These are phyloP conservation scores for Calonectris borealis DNA, from an alignment of 2,113 vertebrate species.

Conservation along the genomic window DNA sequence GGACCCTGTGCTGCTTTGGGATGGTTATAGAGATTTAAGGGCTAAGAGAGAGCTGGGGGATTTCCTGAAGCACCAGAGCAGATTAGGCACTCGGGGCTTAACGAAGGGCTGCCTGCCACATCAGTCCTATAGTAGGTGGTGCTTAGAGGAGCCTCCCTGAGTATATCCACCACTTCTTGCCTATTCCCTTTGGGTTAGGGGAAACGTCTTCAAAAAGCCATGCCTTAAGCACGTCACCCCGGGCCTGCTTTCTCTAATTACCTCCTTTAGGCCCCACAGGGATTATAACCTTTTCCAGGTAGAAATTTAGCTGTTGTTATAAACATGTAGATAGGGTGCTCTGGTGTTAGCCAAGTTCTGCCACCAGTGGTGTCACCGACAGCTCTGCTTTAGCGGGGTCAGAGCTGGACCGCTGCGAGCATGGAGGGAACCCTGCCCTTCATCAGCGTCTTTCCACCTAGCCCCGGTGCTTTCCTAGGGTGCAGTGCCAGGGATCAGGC, in stretches of 20 bases:
- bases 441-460: neutral
- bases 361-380: neutral
- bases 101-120: neutral
- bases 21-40: neutral
- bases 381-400: rapidly evolving
- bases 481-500: neutral
- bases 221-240: neutral
- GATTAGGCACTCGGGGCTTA: neutral
- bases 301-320: neutral
- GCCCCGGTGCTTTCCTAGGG: neutral
- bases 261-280: neutral
- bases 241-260: neutral
- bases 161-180: neutral
- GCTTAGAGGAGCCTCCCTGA: neutral
- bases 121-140: neutral
- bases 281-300: neutral
- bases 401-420: neutral
- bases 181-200: neutral
- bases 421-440: neutral
- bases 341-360: neutral
- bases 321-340: neutral
- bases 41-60: neutral
- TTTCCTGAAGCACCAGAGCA: neutral
- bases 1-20: neutral
- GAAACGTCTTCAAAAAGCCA: neutral